Conservation (phyloP, 2,113 vertebrate genomes). For the Micromys minutus region DNA sequence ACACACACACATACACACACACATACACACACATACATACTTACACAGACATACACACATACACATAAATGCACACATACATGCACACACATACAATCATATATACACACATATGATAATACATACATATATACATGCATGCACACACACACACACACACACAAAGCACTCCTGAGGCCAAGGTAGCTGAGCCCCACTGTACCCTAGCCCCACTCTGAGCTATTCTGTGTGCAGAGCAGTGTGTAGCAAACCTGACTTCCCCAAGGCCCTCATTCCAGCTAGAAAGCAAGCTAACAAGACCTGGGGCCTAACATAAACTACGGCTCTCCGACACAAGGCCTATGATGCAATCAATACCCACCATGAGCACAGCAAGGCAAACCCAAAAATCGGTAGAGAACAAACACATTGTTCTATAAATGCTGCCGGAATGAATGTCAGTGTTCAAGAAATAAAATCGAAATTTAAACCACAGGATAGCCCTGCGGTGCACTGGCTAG, state of each 20-base stretch:
- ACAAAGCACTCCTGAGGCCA: fast-evolving
- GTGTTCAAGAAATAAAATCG: not conserved
- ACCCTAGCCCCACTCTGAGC: fast-evolving
- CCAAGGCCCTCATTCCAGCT: not conserved
- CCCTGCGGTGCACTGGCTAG: not conserved
- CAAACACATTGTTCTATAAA: not conserved
- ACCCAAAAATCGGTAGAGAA: not conserved
- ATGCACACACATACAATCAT: too few species aligned
- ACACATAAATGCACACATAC: too few species aligned
- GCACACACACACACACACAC: not conserved
- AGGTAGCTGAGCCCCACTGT: not conserved
- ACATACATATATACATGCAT: too few species aligned
- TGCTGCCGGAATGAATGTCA: not conserved
- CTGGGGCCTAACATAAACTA: not conserved
- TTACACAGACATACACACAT: too few species aligned
- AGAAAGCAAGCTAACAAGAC: not conserved
- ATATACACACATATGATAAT: too few species aligned
- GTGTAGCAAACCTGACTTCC: not conserved
- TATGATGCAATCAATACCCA: not conserved
- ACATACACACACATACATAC: too few species aligned
- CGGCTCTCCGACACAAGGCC: not conserved
- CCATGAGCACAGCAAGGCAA: not conserved
- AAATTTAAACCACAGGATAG: not conserved
- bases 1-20: too few species aligned
- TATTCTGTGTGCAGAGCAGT: not conserved